These are phyloP conservation scores for Trichosurus vulpecula DNA, from an alignment of 2,797 vertebrate species.

Conservation along the genomic window DNA sequence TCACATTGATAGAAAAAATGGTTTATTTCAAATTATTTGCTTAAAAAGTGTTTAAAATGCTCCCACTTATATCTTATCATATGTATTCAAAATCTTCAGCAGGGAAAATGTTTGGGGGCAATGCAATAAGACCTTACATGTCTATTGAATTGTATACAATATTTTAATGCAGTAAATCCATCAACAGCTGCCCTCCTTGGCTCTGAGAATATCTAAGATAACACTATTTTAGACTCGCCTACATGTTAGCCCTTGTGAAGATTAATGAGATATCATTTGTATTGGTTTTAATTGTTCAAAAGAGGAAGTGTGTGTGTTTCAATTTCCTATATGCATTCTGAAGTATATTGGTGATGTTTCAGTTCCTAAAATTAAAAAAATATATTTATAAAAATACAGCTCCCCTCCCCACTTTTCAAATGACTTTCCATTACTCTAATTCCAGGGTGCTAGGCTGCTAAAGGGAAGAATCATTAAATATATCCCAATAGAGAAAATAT, in stretches of 20 bases:
- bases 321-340: not conserved
- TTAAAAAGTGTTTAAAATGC: not conserved
- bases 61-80: not conserved
- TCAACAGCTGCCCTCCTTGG: not conserved
- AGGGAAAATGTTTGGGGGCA: not conserved
- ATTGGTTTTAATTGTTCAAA: conserved; percentile 20
- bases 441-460: not conserved
- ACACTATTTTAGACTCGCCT: conserved; percentile 11
- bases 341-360: not conserved
- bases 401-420: not conserved
- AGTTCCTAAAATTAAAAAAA: not conserved
- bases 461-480: not conserved
- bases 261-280: not conserved
- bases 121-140: not conserved
- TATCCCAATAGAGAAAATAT: not conserved
- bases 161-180: not conserved
- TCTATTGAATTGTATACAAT: not conserved
- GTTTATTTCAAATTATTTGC: not conserved
- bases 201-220: not conserved
- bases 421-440: not conserved
- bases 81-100: not conserved
- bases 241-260: not conserved
- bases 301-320: not conserved
- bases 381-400: not conserved
- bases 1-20: not conserved